Base-by-base conservation (phyloP, 1,140 invertebrate genomes). In the Cydia splendana region DNA sequence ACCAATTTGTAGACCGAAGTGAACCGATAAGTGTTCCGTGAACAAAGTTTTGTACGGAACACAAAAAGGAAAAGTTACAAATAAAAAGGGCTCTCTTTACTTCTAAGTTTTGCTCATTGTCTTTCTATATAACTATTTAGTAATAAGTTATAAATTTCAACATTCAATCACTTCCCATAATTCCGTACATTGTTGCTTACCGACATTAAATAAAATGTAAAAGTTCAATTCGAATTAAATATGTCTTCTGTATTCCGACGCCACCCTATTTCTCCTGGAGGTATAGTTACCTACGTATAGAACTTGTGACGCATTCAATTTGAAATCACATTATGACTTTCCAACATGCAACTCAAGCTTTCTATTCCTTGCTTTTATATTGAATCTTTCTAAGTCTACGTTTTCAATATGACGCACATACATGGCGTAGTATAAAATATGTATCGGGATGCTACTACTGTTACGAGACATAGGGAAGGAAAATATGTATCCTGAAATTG, bases 271-370 rank as follows among this genome's bases (percentile, higher is more conserved):
- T 38, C 67, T 71, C 34, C 24, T 67, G 13, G 13, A 71, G 38
- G 34, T 65, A 79, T 77, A 80, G 76, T 80, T 83, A 84, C 80
- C 83, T 82, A 85, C 80, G 84, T 88, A 87, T 71, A 87, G 86
- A 89, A 87, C 83, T 82, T 87, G 86, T 85, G 85, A 79, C 82
- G 81, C 80, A 86, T 87, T 88, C 84, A 80, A 88, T 88, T 87
- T 77, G 82, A 89, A 90, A 89, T 88, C 86, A 86, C 86, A 85
- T 90, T 89, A 87, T 88, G 84, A 87, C 84, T 88, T 88, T 89
- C 89, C 88, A 90, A 86, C 85, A 90, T 89, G 88, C 84, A 89
- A 86, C 85, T 82, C 84, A 82, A 78, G 79, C 85, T 88, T 57
- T 81, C 85, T 83, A 87, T 90, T 86, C 81, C 83, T 76, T 77